Evolutionary conservation across 2,888 invertebrate genomes (phyloP).

Genomic region (Tipula vernalis): DNA sequence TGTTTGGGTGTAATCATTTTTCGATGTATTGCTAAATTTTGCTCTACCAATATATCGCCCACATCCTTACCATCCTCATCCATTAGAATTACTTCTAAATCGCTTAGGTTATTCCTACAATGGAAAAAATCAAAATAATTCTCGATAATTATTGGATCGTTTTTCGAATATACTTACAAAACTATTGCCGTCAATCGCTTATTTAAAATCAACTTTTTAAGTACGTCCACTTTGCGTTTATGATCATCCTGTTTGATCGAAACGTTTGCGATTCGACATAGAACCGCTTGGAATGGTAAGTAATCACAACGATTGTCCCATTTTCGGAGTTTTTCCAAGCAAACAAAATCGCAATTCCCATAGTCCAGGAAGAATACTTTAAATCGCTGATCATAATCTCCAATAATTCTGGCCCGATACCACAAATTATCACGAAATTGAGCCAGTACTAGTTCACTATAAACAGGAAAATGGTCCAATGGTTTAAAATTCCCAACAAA

Average conservation of each 20-base stretch:
- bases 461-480: not conserved
- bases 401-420: slow-evolving; percentile 28
- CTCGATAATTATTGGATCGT: not conserved
- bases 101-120: not conserved
- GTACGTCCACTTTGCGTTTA: not conserved
- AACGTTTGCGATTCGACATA: slow-evolving; percentile 21
- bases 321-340: slow-evolving; percentile 21
- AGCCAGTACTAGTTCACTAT: slow-evolving; percentile 25
- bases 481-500: not conserved
- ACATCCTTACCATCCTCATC: not conserved
- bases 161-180: not conserved
- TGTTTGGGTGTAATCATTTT: not conserved
- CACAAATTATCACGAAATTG: slow-evolving; percentile 25
- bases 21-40: not conserved
- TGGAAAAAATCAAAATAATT: not conserved
- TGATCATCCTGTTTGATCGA: not conserved
- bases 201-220: slow-evolving; percentile 6
- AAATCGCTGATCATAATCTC: slow-evolving; percentile 13
- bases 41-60: not conserved
- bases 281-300: slow-evolving; percentile 25
- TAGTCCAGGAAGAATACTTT: slow-evolving; percentile 30
- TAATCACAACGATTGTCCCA: slow-evolving; percentile 22
- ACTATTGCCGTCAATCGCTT: not conserved
- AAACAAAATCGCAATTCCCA: slow-evolving; percentile 26
- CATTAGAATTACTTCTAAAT: not conserved